Base-by-base conservation (phyloP, 64 coral and sea anemone genomes). In the Montipora efflorescens region DNA sequence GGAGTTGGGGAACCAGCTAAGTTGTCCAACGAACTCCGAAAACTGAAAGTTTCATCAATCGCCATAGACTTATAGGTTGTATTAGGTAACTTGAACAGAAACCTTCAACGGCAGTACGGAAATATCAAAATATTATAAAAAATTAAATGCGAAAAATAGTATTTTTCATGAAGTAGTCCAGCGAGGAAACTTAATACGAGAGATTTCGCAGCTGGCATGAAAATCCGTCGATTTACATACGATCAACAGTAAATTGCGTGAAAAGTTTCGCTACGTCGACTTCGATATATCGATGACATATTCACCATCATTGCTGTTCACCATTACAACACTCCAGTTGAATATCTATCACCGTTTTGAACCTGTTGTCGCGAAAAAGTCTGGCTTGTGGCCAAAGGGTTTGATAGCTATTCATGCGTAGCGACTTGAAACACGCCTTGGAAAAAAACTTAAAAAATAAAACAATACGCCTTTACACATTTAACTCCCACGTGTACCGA, bases 401-500 rank as follows among this genome's bases (percentile, higher is more conserved):
- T 48, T 22, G 14, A 45, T 47, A 43, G 22, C 19, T 68, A 77
- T 51, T 20, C 82, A 43, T 22, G 73, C 72, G 47, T 70, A 13
- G 79, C 43, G 22, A 85, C 21, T 76, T 73, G 69, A 74, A 79
- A 74, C 58, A 90, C 69, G 77, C 75, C 83, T 85, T 21, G 79
- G 75, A 77, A 49, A 75, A 58, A 76, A 81, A 84, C 9, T 12
- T 7, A 64, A 64, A 64, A 64, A 64, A 14, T 4, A 64, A 64
- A 79, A 95, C 88, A 95, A 95, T 69, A 79, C 43, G 7, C 58
- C 88, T 58, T 52, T 70, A 87, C 92, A 77, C 90, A 84, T 67
- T 78, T 8, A 74, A 76, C 18, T 52, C 83, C 88, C 93, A 95
- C 93, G 93, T 95, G 93, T 79, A 79, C 22, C 13, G 88, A 95